These are phyloP conservation scores for Melanocharis versteri DNA, from an alignment of 2,113 vertebrate species.

Conservation along the genomic window DNA sequence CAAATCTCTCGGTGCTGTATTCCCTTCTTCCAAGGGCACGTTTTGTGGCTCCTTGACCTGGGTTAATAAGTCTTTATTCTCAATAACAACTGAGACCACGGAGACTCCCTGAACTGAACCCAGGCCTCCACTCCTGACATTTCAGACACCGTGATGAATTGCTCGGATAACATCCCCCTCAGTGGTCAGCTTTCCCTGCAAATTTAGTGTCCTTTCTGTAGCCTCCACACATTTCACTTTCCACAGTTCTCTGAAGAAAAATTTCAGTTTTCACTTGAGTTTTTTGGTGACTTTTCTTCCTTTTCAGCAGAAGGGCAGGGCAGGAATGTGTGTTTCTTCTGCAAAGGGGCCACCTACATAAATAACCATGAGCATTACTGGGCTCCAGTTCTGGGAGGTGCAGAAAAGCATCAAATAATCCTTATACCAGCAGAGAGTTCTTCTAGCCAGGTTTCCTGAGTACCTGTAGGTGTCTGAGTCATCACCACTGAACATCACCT, in stretches of 20 bases:
- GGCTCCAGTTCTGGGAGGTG: background rate
- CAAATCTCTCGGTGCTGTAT: background rate
- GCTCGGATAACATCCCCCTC: constrained; percentile 13
- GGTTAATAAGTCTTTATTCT: constrained; percentile 61
- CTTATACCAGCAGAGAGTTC: background rate
- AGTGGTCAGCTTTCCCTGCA: background rate
- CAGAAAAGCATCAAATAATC: background rate
- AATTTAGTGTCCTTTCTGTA: background rate
- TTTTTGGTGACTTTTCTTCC: background rate
- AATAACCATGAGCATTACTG: background rate
- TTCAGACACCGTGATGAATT: background rate
- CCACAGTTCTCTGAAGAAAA: background rate
- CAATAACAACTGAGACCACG: constrained; percentile 23
- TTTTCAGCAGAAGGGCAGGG: background rate
- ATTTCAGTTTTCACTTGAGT: background rate
- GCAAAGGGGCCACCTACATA: background rate
- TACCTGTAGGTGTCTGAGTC: background rate
- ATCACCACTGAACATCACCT: background rate
- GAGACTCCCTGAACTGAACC: constrained; percentile 21
- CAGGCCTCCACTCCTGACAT: background rate
- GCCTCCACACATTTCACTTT: background rate
- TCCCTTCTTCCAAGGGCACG: constrained; percentile 26
- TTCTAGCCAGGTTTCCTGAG: background rate
- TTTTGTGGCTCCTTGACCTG: constrained; percentile 30
- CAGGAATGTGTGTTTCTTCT: background rate